These are phyloP conservation scores for Synergus japonicus DNA, from an alignment of 2,888 invertebrate species.

Conservation along the genomic window DNA sequence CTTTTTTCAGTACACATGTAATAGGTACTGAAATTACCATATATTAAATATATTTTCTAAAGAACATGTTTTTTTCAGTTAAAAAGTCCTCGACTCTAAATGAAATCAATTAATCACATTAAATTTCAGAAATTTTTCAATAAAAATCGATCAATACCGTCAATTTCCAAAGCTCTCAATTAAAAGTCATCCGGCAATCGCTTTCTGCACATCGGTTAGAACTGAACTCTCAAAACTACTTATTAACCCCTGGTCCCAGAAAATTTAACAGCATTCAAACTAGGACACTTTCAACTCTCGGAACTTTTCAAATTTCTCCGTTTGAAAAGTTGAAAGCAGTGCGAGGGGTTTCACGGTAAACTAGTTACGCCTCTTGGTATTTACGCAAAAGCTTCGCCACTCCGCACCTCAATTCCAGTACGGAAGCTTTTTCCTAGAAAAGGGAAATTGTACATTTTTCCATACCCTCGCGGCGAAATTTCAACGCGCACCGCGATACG, in stretches of 20 bases:
- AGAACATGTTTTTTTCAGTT: background rate
- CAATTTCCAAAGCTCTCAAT: background rate
- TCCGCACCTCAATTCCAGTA: constrained; percentile 34
- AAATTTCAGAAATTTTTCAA: background rate
- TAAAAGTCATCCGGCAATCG: background rate
- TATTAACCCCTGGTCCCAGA: constrained; percentile 11
- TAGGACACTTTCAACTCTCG: constrained; percentile 13
- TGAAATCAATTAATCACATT: background rate
- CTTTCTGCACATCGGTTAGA: constrained; percentile 1
- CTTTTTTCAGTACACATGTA: no score
- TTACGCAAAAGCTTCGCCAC: constrained; percentile 38
- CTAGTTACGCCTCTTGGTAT: constrained; percentile 35
- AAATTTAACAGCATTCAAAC: constrained; percentile 40
- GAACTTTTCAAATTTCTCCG: constrained; percentile 38
- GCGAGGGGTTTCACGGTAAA: constrained; percentile 33
- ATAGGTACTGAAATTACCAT: no score
- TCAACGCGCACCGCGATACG: constrained; percentile 17
- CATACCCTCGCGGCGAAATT: constrained; percentile 26
- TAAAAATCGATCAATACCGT: background rate
- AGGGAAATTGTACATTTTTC: constrained; percentile 37
- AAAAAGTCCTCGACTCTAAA: background rate
- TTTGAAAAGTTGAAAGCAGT: constrained; percentile 40
- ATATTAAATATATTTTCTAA: no score
- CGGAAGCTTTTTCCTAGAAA: constrained; percentile 36
- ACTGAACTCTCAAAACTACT: constrained; percentile 10